Percentiles rank a stretch among this genome's conserved stretches.
phyloP scores from a whole-genome alignment of 2,113 vertebrate species.

The Microcebus tavaratra region DNA sequence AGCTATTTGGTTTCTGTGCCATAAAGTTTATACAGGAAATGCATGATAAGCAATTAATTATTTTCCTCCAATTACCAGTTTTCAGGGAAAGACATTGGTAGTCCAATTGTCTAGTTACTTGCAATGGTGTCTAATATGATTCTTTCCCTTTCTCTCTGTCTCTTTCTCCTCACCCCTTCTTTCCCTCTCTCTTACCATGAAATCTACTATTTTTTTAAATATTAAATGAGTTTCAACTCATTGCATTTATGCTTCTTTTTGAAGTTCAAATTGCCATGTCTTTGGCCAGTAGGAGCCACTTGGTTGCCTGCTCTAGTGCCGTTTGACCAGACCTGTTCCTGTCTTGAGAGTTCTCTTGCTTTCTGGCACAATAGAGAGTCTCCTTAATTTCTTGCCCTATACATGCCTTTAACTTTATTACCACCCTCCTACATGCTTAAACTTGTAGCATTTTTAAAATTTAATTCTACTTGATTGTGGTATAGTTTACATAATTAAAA shows the following conservation, averaged over 20 bases:
- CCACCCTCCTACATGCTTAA: neutral
- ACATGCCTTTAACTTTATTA: neutral
- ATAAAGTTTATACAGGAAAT: neutral
- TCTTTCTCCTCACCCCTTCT: too few relatives aligned
- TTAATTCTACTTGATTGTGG: constrained; percentile 20
- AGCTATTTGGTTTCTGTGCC: neutral
- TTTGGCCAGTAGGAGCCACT: neutral
- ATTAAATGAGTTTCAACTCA: neutral
- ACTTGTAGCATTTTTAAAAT: constrained; percentile 21
- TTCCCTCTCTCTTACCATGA: neutral
- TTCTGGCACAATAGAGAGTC: neutral
- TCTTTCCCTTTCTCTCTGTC: neutral
- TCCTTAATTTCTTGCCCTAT: neutral
- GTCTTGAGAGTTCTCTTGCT: neutral
- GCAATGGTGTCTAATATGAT: neutral
- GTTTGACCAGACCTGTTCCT: neutral
- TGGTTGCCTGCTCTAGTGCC: neutral
- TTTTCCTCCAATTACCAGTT: neutral
- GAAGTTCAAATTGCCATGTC: neutral
- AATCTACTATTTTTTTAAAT: neutral
- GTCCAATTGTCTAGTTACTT: neutral
- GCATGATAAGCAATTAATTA: neutral
- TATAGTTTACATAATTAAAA: constrained; percentile 35
- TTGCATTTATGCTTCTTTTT: neutral
- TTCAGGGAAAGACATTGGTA: neutral